phyloP scores from a whole-genome alignment of 2,888 invertebrate species.

The Caradrina clavipalpis region DNA sequence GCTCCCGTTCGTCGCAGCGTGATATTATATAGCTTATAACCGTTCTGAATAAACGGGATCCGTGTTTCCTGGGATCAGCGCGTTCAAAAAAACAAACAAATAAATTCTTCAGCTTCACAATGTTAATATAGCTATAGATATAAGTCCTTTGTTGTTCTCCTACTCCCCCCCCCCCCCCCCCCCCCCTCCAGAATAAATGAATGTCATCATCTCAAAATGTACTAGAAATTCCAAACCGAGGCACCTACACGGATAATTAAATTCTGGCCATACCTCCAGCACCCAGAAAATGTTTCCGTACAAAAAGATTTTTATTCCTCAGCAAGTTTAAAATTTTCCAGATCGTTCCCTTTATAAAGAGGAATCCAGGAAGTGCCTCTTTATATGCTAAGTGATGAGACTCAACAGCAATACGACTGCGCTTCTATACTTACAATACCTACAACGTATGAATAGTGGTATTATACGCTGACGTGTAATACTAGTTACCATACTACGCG shows the following conservation, averaged over 20 bases:
- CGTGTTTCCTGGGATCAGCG: no score
- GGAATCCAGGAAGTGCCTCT: constrained; percentile 60
- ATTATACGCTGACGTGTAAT: neutral
- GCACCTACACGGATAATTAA: neutral
- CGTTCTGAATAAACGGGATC: no score
- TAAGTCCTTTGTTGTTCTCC: no score
- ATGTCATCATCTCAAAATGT: no score
- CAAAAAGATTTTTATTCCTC: constrained; percentile 44
- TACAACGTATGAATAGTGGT: neutral
- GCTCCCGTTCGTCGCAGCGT: no score
- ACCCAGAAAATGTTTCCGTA: constrained; percentile 19
- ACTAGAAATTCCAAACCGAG: neutral
- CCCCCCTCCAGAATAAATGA: no score
- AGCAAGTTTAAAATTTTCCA: constrained; percentile 51
- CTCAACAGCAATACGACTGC: constrained; percentile 48
- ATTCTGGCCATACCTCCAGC: neutral
- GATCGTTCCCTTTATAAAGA: constrained; percentile 52
- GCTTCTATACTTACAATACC: constrained; percentile 14
- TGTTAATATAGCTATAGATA: no score
- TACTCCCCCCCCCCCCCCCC: no score
- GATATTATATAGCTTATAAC: no score
- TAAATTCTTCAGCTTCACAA: no score
- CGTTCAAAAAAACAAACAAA: no score
- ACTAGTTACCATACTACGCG: no score
- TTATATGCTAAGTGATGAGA: constrained; percentile 66